phyloP scores from a whole-genome alignment of 2,888 invertebrate species.

The Heliconius erato region DNA sequence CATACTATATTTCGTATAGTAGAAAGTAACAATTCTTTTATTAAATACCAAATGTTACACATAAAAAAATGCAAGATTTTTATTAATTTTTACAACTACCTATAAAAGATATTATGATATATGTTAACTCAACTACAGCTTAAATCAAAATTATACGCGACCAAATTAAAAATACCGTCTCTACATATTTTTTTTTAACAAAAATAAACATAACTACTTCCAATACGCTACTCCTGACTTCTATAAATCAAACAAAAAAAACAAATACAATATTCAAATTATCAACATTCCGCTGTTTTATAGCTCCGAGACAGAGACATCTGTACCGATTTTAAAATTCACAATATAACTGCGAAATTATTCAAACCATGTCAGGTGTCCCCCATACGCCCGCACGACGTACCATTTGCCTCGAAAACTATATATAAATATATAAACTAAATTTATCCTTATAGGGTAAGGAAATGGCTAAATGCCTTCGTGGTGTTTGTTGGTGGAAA shows the following conservation, averaged over 20 bases:
- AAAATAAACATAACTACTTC: not conserved
- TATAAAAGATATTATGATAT: no score
- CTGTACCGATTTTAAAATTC: slow-evolving; percentile 74
- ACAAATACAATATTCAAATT: slow-evolving; percentile 53
- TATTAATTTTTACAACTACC: no score
- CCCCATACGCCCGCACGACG: slow-evolving; percentile 68
- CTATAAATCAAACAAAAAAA: slow-evolving; percentile 15
- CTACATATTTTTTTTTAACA: not conserved
- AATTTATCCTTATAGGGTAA: slow-evolving; percentile 41
- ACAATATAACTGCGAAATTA: slow-evolving; percentile 77
- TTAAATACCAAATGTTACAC: no score
- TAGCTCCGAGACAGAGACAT: slow-evolving; percentile 66
- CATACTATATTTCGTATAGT: no score
- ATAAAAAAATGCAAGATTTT: no score
- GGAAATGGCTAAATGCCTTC: not conserved
- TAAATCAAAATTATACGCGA: no score
- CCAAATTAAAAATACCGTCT: not conserved
- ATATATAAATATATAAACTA: slow-evolving; percentile 56
- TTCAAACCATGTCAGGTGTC: slow-evolving; percentile 80
- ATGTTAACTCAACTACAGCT: no score
- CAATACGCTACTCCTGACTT: not conserved
- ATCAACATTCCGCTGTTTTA: slow-evolving; percentile 63
- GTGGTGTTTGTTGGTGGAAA: not conserved
- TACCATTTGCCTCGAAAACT: slow-evolving; percentile 41
- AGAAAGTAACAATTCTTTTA: no score